These are phyloP conservation scores for Enteromius fasciolatus DNA, from an alignment of 2,797 vertebrate species.

Conservation along the genomic window DNA sequence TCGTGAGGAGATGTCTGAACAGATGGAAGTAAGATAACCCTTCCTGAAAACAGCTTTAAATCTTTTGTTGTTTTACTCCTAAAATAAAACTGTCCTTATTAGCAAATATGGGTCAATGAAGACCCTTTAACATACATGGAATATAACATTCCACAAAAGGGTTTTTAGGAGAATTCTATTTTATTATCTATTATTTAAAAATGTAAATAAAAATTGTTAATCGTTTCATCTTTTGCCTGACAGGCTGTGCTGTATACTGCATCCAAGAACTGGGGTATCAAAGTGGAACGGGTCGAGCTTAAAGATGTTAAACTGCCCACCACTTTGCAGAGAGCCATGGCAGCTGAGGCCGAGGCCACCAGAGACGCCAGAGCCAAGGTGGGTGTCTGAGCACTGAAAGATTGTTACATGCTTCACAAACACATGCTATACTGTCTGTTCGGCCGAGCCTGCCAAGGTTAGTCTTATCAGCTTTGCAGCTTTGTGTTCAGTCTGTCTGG, in stretches of 20 bases:
- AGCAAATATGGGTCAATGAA: background rate
- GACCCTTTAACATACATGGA: background rate
- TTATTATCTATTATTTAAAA: too few species aligned
- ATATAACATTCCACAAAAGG: background rate
- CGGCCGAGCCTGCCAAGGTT: conserved; percentile 28
- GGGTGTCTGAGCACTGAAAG: conserved; percentile 11
- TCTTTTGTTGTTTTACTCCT: background rate
- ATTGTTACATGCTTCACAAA: conserved; percentile 25
- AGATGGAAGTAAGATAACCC: conserved; percentile 71
- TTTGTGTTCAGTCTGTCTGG: conserved; percentile 49
- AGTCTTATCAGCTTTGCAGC: conserved; percentile 53
- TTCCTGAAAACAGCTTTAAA: background rate
- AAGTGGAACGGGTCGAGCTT: conserved; percentile 79
- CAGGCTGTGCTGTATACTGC: conserved; percentile 71
- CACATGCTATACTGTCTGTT: conserved; percentile 8
- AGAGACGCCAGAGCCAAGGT: conserved; percentile 71
- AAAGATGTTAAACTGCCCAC: conserved; percentile 77
- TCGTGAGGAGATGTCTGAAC: conserved; percentile 69
- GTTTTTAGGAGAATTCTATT: background rate
- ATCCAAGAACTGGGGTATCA: conserved; percentile 78
- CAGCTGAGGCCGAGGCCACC: conserved; percentile 78
- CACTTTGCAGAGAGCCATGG: conserved; percentile 80
- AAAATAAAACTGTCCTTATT: background rate
- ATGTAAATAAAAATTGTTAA: background rate
- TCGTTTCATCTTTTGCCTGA: background rate